Evolutionary conservation across 2,113 vertebrate genomes (phyloP), one percentile per base, ranked within the genome.

Genomic region (Nothoprocta perdicaria): DNA sequence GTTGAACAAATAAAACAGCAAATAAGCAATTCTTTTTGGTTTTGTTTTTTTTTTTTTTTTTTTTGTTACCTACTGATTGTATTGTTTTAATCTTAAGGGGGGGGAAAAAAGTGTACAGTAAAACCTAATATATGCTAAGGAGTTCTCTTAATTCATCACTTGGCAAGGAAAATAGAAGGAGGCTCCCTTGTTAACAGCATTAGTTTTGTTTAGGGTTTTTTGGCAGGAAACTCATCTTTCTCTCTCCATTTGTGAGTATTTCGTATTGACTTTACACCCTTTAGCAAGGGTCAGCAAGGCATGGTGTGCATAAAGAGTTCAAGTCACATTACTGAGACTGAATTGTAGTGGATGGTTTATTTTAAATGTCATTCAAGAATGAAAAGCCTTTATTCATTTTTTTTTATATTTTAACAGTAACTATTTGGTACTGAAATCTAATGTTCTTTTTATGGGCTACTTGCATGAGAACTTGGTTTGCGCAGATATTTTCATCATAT

Each of bases 191-290:
- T 68, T 92, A 87, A 83, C 72, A 83, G 76, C 0, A 0, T 91
- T 93, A 72, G 72, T 89, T 93, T 87, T 94, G 68, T 88, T 92
- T 78, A 67, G 75, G 86, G 91, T 94, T 91, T 78, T 94, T 94
- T 93, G 94, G 87, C 91, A 93, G 95, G 83, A 95, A 95, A 95
- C 92, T 82, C 85, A 89, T 96, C 87, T 95, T 92, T 71, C 73
- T 93, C 72, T 91, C 80, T 75, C 76, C 33, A 12, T 78, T 80
- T 95, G 78, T 89, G 63, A 91, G 76, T 89, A 87, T 91, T 91
- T 92, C 43, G 57, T 89, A 83, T 78, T 91, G 89, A 78, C 87
- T 93, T 57, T 86, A 69, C 11, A 65, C 69, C 76, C 89, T 94
- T 87, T 84, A 94, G 89, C 73, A 85, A 81, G 73, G 92, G 87